Evolutionary conservation across 2,113 vertebrate species (phyloP).

Genomic region (Arothron firmamentum): DNA sequence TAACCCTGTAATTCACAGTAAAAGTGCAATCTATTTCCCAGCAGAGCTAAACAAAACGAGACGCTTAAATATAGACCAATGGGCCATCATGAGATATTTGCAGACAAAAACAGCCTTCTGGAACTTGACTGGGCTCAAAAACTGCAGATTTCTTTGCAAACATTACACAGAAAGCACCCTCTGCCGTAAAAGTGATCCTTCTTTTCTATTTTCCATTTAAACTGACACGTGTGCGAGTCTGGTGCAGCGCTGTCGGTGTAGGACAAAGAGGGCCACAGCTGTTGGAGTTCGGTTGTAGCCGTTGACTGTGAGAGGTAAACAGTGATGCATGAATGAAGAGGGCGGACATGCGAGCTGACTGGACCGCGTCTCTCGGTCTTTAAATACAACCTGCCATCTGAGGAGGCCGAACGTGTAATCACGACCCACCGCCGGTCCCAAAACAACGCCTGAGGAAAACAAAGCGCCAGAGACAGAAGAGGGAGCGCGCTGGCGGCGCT

Average conservation of each 20-base stretch:
- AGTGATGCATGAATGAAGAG: conserved; percentile 23
- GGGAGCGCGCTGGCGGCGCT: not conserved
- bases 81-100: conserved; percentile 20
- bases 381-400: conserved; percentile 62
- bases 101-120: conserved; percentile 2
- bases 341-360: conserved; percentile 35
- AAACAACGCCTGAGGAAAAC: conserved; percentile 68
- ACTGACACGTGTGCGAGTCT: not conserved
- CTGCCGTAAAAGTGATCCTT: too few relatives aligned
- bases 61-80: not conserved
- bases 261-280: not conserved
- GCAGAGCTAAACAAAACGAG: conserved; percentile 1
- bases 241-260: not conserved
- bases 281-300: not conserved
- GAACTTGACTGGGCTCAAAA: not conserved
- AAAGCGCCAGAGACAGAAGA: conserved; percentile 16
- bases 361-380: conserved; percentile 47
- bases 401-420: conserved; percentile 58
- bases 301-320: conserved; percentile 32
- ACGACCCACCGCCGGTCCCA: conserved; percentile 28
- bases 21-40: conserved; percentile 14
- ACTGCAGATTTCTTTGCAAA: conserved; percentile 15
- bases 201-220: not conserved
- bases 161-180: not conserved
- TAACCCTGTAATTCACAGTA: conserved; percentile 14